Percentiles rank a stretch among this genome's conserved stretches.
Evolutionary conservation across 2,797 vertebrate genomes (phyloP).

Genomic region (Paguma larvata): DNA sequence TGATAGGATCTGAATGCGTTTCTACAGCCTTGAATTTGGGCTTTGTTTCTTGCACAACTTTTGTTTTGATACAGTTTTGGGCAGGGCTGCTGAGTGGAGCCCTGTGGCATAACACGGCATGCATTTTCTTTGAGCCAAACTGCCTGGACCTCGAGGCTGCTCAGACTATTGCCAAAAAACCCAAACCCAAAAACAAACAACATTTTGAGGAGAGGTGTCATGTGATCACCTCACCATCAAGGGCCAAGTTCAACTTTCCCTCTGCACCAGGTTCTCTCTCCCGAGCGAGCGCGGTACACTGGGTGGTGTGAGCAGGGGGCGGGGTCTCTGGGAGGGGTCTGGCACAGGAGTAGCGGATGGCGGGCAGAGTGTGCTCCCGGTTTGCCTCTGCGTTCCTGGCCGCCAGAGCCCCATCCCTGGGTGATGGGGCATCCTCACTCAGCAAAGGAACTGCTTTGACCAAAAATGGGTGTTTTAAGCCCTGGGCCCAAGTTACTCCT

Average conservation of each 20-base stretch:
- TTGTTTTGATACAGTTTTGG: conserved; percentile 46
- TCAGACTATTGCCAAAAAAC: conserved; percentile 10
- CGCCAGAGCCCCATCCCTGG: background rate
- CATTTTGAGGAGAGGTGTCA: background rate
- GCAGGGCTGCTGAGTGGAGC: background rate
- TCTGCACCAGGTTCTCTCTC: background rate
- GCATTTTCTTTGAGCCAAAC: conserved; percentile 24
- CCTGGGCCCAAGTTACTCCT: background rate
- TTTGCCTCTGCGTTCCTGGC: background rate
- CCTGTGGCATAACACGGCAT: background rate
- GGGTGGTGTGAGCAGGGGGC: background rate
- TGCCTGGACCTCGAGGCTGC: background rate
- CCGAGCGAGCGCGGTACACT: background rate
- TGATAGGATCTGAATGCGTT: background rate
- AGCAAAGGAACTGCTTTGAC: background rate
- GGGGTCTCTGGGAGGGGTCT: background rate
- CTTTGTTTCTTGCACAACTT: conserved; percentile 51
- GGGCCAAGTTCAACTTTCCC: conserved; percentile 21
- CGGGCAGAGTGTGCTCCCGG: background rate
- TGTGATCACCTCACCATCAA: background rate
- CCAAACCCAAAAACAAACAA: background rate
- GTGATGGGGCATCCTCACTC: background rate
- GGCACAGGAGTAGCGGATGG: background rate
- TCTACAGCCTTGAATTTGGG: conserved; percentile 41
- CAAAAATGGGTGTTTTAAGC: background rate